Conservation (phyloP, 2,113 vertebrate genomes). For the Turdus rufiventris region DNA sequence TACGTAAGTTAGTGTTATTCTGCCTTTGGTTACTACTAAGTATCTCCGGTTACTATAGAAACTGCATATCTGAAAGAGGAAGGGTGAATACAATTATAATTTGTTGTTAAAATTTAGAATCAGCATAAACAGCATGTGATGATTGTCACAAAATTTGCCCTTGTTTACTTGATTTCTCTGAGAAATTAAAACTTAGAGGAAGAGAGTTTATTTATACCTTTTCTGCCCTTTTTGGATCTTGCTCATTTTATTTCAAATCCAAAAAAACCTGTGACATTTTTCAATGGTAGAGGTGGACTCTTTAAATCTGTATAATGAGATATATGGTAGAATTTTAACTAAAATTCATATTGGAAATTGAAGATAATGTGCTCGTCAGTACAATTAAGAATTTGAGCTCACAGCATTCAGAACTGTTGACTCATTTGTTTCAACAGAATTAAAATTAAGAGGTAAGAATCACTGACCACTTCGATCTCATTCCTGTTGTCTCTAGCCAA, state of each 20-base stretch:
- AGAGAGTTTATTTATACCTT: not conserved
- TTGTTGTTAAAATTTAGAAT: not conserved
- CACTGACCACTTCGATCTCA: not conserved
- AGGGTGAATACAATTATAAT: not conserved
- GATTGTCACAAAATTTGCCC: not conserved
- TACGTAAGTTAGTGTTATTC: not conserved
- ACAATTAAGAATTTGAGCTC: not conserved
- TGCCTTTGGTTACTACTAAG: conserved; percentile 20
- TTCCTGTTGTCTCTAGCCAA: not conserved
- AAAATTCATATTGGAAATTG: not conserved
- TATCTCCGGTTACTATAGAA: conserved; percentile 12
- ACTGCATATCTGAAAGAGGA: conserved; percentile 10
- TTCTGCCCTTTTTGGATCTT: not conserved
- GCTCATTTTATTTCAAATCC: not conserved
- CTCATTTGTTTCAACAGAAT: not conserved
- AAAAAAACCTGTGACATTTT: not conserved
- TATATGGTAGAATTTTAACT: not conserved
- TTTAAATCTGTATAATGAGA: not conserved
- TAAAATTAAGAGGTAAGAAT: not conserved
- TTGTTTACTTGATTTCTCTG: not conserved
- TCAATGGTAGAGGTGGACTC: not conserved
- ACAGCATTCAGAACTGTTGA: not conserved
- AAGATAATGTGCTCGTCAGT: not conserved
- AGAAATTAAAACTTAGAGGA: not conserved
- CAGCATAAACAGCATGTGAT: not conserved